Conservation (phyloP, 1,140 invertebrate genomes). For the Pseudomyrmex cubaensis region DNA sequence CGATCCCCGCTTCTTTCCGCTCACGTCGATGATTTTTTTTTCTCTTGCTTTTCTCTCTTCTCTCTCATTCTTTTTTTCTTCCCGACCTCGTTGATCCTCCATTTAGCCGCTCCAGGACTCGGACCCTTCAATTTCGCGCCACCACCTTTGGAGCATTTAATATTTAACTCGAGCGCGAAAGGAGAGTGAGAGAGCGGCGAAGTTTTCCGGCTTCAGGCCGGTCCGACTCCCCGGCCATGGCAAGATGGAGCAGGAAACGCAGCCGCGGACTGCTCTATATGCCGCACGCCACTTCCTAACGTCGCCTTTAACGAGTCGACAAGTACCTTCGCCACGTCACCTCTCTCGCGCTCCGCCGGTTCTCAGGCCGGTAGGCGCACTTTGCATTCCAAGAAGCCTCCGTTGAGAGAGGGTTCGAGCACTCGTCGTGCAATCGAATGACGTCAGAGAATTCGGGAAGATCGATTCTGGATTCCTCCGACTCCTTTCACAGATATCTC, state of each 20-base stretch:
- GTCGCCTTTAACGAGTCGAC: constrained; percentile 82
- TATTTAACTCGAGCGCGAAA: constrained; percentile 77
- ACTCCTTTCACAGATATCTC: not conserved
- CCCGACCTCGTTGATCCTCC: constrained; percentile 59
- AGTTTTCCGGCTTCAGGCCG: constrained; percentile 56
- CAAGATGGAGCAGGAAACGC: constrained; percentile 42
- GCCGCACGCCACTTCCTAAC: constrained; percentile 77
- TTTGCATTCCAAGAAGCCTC: constrained; percentile 78
- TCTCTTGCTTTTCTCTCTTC: not conserved
- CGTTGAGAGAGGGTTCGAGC: constrained; percentile 48
- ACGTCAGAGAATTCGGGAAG: constrained; percentile 56
- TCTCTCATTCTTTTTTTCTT: constrained; percentile 51
- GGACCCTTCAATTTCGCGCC: constrained; percentile 77
- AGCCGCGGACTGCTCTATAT: constrained; percentile 79
- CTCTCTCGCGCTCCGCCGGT: constrained; percentile 73
- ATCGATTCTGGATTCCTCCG: constrained; percentile 53
- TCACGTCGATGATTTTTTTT: constrained; percentile 42
- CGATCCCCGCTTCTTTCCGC: constrained; percentile 48
- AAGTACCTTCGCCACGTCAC: constrained; percentile 76
- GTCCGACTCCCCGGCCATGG: constrained; percentile 9
- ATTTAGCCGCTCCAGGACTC: constrained; percentile 66
- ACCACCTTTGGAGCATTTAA: constrained; percentile 80
- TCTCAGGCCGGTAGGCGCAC: constrained; percentile 73
- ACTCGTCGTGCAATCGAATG: constrained; percentile 52
- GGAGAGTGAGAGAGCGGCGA: constrained; percentile 67